Conservation (phyloP, 2,113 vertebrate genomes). For the Abramis brama region DNA sequence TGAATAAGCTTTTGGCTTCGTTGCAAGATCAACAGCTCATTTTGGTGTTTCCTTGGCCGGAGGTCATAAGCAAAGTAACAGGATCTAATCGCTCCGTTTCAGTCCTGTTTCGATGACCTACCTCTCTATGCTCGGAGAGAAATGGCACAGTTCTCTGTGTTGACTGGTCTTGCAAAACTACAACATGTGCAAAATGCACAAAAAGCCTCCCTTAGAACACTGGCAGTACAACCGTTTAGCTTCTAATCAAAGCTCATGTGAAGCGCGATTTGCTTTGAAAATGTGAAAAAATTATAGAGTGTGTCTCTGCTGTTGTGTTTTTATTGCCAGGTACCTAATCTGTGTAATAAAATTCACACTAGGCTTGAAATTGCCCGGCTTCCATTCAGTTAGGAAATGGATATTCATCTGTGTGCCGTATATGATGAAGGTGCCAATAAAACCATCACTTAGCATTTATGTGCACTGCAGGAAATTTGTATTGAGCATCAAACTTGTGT, state of each 20-base stretch:
- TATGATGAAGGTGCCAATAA: conserved; percentile 18
- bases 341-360: conserved; percentile 11
- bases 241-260: conserved; percentile 31
- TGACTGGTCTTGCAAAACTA: neutral
- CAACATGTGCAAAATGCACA: conserved; percentile 18
- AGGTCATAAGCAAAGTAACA: conserved; percentile 64
- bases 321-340: conserved; percentile 30
- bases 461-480: conserved; percentile 18
- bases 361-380: conserved; percentile 16
- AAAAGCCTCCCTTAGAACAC: neutral
- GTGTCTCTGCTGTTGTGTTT: conserved; percentile 4
- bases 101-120: conserved; percentile 64
- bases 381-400: conserved; percentile 2
- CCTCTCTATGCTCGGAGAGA: conserved; percentile 24
- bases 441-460: conserved; percentile 23
- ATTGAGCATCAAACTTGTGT: conserved; percentile 19
- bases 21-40: conserved; percentile 72
- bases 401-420: neutral
- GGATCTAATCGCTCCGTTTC: conserved; percentile 67
- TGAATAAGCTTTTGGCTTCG: conserved; percentile 61
- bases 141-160: conserved; percentile 3
- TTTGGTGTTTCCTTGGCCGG: conserved; percentile 70
- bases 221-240: neutral
- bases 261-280: neutral
- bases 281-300: neutral